Evolutionary conservation across 2,888 invertebrate species (phyloP).

Genomic region (Eupithecia subfuscata): DNA sequence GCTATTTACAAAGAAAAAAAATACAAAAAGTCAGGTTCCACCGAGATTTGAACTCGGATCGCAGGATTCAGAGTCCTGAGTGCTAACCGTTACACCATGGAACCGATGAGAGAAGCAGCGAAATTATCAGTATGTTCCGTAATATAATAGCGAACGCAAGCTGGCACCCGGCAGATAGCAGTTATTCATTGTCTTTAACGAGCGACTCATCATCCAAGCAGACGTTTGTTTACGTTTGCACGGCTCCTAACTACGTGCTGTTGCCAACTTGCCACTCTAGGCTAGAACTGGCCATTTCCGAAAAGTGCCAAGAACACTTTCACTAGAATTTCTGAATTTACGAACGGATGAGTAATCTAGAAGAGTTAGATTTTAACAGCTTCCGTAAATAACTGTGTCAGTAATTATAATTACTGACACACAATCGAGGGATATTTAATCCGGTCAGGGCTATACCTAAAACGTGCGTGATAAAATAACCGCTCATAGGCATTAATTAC

Average conservation of each 20-base stretch:
- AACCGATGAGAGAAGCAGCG: conserved; percentile 53
- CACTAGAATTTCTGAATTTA: background rate
- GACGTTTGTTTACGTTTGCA: conserved; percentile 72
- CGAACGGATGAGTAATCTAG: background rate
- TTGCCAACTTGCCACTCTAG: conserved; percentile 29
- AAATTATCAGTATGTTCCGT: conserved; percentile 27
- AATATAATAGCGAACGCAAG: conserved; percentile 23
- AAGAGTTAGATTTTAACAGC: background rate
- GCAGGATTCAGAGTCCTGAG: conserved; percentile 93
- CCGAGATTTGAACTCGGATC: conserved; percentile 92
- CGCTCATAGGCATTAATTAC: conserved; percentile 17
- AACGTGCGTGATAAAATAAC: conserved; percentile 23
- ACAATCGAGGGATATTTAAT: background rate
- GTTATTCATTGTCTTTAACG: conserved; percentile 51
- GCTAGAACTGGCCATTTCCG: conserved; percentile 19
- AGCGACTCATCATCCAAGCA: conserved; percentile 54
- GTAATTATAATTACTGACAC: background rate
- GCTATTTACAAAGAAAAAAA: background rate
- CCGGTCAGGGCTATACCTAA: conserved; percentile 14
- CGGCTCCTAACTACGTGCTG: conserved; percentile 50
- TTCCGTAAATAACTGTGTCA: background rate
- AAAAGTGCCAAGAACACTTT: conserved; percentile 14
- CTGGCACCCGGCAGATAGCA: conserved; percentile 35
- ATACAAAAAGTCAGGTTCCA: conserved; percentile 81
- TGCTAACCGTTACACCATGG: conserved; percentile 89